phyloP scores from a whole-genome alignment of 2,113 vertebrate species.

The Odobenus rosmarus region DNA sequence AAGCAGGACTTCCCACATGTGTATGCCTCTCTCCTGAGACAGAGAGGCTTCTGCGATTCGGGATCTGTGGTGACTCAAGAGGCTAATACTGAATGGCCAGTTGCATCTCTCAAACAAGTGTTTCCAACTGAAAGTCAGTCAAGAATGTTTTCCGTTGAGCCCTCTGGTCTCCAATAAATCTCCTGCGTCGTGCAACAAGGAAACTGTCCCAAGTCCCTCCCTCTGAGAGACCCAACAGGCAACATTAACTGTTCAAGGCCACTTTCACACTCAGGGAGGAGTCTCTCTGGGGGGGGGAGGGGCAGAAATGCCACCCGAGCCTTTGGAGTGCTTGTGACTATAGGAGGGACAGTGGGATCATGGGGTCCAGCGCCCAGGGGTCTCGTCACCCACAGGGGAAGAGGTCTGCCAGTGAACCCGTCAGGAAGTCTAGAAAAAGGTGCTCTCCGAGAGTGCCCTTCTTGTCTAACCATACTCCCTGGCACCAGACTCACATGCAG shows the following conservation, averaged over 20 bases:
- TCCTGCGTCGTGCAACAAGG: not conserved
- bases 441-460: not conserved
- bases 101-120: not conserved
- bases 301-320: not conserved
- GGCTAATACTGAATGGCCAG: not conserved
- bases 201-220: not conserved
- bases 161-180: slow-evolving; percentile 41
- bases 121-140: slow-evolving; percentile 29
- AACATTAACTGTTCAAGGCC: not conserved
- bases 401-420: not conserved
- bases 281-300: not conserved
- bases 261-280: not conserved
- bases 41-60: not conserved
- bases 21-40: not conserved
- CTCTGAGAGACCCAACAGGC: not conserved
- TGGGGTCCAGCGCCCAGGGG: too few relatives aligned
- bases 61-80: not conserved
- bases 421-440: not conserved
- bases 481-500: not conserved
- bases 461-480: not conserved
- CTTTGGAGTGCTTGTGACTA: accelerated
- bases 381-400: not conserved
- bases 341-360: not conserved
- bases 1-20: not conserved
- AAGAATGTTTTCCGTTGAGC: slow-evolving; percentile 22